Base-by-base conservation (phyloP, 1,140 invertebrate genomes). In the Anoplophora glabripennis region DNA sequence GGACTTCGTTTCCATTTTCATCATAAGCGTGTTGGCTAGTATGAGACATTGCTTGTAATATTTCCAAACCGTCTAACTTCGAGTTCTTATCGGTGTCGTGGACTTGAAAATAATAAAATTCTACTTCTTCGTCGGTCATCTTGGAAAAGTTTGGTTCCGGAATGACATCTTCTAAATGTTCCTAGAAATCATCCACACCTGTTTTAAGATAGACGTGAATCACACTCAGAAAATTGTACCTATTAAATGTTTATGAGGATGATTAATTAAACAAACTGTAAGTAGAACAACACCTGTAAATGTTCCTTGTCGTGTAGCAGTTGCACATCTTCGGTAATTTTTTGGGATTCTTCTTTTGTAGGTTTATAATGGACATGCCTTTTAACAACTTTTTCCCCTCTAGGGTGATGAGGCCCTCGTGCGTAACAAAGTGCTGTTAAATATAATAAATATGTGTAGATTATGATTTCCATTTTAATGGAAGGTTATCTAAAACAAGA, bases 31-130 rank as follows among this genome's bases (percentile, higher is more conserved):
- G 18, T 35, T 59, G 56, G 7, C 74, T 66, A 1, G 82, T 85
- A 60, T 87, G 86, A 60, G 83, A 81, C 58, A 86, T 80, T 7
- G 85, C 85, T 72, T 86, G 77, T 36, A 92, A 72, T 59, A 93
- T 82, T 78, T 93, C 90, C 44, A 92, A 74, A 8, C 90, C 90
- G 74, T 93, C 91, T 47, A 93, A 76, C 70, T 85, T 86, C 1
- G 82, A 85, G 71, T 93, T 91, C 66, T 86, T 87, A 66, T 93
- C 89, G 63, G 85, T 85, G 69, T 93, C 91, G 64, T 93, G 91
- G 9, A 88, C 73, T 67, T 89, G 89, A 64, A 78, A 81, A 73
- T 79, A 80, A 65, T 82, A 79, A 61, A 84, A 81, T 70, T 91
- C 89, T 62, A 91, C 74, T 72, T 92, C 89, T 69, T 89, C 86